phyloP scores from a whole-genome alignment of 2,797 vertebrate genomes.

The Etheostoma nigrum region DNA sequence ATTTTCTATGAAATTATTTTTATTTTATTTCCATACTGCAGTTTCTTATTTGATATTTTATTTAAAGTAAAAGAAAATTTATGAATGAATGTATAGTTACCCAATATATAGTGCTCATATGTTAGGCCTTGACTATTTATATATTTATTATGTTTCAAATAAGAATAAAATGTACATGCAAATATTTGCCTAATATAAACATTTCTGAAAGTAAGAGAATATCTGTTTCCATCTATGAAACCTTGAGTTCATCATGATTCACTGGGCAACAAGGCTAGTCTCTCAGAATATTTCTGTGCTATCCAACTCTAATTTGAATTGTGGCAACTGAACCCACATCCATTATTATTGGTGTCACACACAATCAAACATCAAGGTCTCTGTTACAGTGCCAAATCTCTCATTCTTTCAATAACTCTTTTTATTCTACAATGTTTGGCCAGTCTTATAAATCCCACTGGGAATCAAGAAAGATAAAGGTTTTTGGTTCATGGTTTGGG shows the following conservation, averaged over 20 bases:
- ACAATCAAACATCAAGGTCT: conserved; percentile 48
- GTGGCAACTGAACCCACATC: conserved; percentile 41
- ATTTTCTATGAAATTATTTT: not conserved
- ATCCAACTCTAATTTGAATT: conserved; percentile 53
- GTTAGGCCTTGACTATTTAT: not conserved
- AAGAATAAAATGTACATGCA: not conserved
- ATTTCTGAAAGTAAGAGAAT: conserved; percentile 9
- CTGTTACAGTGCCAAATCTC: conserved; percentile 44
- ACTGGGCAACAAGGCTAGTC: conserved; percentile 38
- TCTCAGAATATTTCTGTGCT: conserved; percentile 44
- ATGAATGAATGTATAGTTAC: not conserved
- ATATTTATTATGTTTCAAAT: conserved; percentile 9
- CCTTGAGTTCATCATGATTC: conserved; percentile 52
- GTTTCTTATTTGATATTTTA: not conserved
- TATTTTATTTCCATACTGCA: not conserved
- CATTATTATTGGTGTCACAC: conserved; percentile 68
- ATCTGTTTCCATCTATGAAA: conserved; percentile 31
- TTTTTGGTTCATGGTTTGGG: conserved; percentile 20
- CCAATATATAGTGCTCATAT: not conserved
- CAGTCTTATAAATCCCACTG: conserved; percentile 24
- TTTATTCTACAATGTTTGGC: conserved; percentile 10
- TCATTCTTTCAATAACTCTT: conserved; percentile 45
- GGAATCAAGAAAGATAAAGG: conserved; percentile 36
- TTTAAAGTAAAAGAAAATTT: not conserved
- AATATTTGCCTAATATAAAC: not conserved